Base-by-base conservation (phyloP, 2,888 invertebrate genomes). In the Atrina japonica region DNA sequence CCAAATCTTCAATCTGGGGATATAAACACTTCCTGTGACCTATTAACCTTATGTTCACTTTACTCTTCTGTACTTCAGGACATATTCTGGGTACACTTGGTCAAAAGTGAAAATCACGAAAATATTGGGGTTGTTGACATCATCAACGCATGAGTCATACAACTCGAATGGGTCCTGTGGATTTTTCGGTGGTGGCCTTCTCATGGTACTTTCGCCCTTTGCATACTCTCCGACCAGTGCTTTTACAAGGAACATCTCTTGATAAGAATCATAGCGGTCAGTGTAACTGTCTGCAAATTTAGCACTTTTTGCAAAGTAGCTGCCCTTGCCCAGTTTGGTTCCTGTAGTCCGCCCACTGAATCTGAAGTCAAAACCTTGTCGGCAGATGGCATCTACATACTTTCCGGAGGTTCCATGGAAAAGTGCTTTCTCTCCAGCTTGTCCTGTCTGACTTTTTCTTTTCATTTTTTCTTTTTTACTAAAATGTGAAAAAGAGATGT, bases 41-140 rank as follows among this genome's bases (percentile, higher is more conserved):
- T n/a, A n/a, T n/a, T n/a, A n/a, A n/a, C n/a, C n/a, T n/a, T n/a
- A n/a, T n/a, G n/a, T n/a, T n/a, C n/a, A n/a, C n/a, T n/a, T n/a
- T n/a, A 35, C 11, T 35, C 35, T 35, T 14, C 53, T 41, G 41
- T 83, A 81, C 52, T 71, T 77, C 7, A 88, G 83, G 29, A 88
- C 65, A 73, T 87, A 88, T 65, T 86, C 86, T 0, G 88, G 88
- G 59, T 87, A 86, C 21, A 78, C 82, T 64, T 88, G 87, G 11
- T 84, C 80, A 63, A 73, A 78, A 11, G 83, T 79, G 66, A 88
- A 88, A 18, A 86, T 82, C 18, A 88, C 85, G 78, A 76, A 86
- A 21, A 88, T 85, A 45, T 75, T 78, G 0, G 87, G 86, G 52
- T 81, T 70, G 0, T 41, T 55, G 9, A 74, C 63, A 61, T 81